These are phyloP conservation scores for Hypocryptadius cinnamomeus DNA, from an alignment of 2,113 vertebrate species.

Conservation along the genomic window DNA sequence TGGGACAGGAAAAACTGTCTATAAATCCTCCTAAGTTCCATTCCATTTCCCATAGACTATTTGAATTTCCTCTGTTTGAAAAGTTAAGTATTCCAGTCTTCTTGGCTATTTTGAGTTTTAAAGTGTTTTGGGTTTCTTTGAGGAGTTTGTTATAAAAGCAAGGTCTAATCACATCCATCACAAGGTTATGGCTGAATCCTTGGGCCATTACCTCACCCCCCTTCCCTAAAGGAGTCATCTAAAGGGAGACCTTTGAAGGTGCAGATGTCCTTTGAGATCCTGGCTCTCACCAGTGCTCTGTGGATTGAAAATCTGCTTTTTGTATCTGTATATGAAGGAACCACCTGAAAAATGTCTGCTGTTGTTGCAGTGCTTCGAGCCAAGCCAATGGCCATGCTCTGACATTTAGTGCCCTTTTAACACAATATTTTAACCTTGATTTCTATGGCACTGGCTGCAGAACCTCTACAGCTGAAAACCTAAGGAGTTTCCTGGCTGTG, in stretches of 20 bases:
- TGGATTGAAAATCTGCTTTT: background rate
- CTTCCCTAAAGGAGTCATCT: background rate
- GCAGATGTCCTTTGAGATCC: conserved; percentile 1
- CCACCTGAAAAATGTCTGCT: background rate
- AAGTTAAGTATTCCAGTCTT: background rate
- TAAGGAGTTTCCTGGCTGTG: background rate
- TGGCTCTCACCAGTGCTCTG: background rate
- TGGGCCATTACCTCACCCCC: background rate
- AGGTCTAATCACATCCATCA: background rate
- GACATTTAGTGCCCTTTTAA: background rate
- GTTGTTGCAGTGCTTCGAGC: background rate
- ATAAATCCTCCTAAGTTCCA: background rate
- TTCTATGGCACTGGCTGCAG: background rate
- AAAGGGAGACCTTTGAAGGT: background rate
- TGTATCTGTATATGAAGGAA: background rate
- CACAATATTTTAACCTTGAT: background rate
- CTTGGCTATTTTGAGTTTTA: background rate
- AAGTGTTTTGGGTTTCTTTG: background rate
- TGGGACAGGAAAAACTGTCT: background rate
- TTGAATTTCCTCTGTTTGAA: background rate
- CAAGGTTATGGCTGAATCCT: background rate
- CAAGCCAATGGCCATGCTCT: background rate
- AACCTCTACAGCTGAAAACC: background rate
- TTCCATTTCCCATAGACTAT: background rate
- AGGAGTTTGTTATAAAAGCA: background rate